A percentile compares a stretch with the other conserved stretches of the same genome.
Evolutionary conservation across 2,113 vertebrate species (phyloP).

Genomic region (Dunckerocampus dactyliophorus): DNA sequence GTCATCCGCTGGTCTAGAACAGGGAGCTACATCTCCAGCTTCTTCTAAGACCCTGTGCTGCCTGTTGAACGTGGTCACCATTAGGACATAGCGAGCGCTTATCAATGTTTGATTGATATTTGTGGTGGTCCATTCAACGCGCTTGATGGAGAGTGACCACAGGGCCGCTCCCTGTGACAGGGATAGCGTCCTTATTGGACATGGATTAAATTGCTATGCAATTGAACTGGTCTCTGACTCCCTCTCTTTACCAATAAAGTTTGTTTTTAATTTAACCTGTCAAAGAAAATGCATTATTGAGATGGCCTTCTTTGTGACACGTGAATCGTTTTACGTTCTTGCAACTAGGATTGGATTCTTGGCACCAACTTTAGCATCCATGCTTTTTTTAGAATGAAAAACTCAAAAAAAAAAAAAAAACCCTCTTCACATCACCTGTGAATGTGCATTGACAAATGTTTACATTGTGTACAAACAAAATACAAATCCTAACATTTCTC

Average conservation of each 20-base stretch:
- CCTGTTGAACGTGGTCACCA: slow-evolving; percentile 70
- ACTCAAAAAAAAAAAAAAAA: no score
- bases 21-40: slow-evolving; percentile 45
- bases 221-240: slow-evolving; percentile 78
- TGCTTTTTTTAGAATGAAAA: no score
- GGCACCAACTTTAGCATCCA: not conserved
- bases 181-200: slow-evolving; percentile 75
- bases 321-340: no score
- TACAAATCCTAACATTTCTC: no score
- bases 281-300: slow-evolving; percentile 62
- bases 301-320: slow-evolving; percentile 66
- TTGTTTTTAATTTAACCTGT: slow-evolving; percentile 70
- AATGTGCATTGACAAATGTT: no score
- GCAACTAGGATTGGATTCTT: slow-evolving; percentile 38
- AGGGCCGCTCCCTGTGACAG: slow-evolving; percentile 73
- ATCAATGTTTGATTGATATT: slow-evolving; percentile 74
- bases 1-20: slow-evolving; percentile 62
- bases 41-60: slow-evolving; percentile 64
- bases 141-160: slow-evolving; percentile 68
- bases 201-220: slow-evolving; percentile 82
- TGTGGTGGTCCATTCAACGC: slow-evolving; percentile 62
- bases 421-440: no score
- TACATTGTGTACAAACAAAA: no score
- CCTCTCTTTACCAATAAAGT: slow-evolving; percentile 69
- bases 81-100: slow-evolving; percentile 68